Evolutionary conservation across 2,797 vertebrate species (phyloP).

Genomic region (Lepilemur septentrionalis): DNA sequence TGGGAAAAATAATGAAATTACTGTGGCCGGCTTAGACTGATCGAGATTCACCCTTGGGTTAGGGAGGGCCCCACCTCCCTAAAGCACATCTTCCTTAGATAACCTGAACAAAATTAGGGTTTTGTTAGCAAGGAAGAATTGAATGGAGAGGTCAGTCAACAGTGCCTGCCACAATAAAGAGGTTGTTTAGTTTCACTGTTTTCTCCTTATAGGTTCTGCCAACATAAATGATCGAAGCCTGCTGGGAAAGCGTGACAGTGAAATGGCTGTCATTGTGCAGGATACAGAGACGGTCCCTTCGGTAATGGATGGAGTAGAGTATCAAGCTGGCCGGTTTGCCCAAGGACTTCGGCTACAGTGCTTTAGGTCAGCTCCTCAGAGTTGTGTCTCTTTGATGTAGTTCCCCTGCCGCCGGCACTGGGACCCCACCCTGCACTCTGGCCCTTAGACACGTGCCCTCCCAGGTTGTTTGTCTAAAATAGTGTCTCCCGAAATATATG

Average conservation of each 20-base stretch:
- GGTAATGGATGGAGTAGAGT: conserved; percentile 91
- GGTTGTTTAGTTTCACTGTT: rapidly evolving
- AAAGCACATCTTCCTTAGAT: background rate
- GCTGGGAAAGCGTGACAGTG: conserved; percentile 97
- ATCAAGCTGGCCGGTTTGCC: conserved; percentile 90
- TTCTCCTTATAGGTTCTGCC: conserved; percentile 90
- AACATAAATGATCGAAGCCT: conserved; percentile 99
- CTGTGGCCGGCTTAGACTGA: background rate
- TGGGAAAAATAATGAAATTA: background rate
- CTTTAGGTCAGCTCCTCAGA: conserved; percentile 87
- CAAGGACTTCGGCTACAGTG: conserved; percentile 92
- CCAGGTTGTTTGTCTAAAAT: background rate
- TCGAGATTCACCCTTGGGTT: background rate
- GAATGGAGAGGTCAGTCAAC: background rate
- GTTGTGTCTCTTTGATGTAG: rapidly evolving
- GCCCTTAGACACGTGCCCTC: no score
- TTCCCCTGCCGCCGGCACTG: rapidly evolving
- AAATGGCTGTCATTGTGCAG: conserved; percentile 94
- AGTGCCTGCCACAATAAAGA: background rate
- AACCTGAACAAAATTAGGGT: background rate
- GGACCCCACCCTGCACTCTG: no score
- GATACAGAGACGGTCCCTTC: conserved; percentile 89
- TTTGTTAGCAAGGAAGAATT: background rate
- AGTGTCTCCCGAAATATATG: background rate
- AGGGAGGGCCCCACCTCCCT: background rate